Base-by-base conservation (phyloP, 1,140 invertebrate species). In the Diorhabda elongata region DNA sequence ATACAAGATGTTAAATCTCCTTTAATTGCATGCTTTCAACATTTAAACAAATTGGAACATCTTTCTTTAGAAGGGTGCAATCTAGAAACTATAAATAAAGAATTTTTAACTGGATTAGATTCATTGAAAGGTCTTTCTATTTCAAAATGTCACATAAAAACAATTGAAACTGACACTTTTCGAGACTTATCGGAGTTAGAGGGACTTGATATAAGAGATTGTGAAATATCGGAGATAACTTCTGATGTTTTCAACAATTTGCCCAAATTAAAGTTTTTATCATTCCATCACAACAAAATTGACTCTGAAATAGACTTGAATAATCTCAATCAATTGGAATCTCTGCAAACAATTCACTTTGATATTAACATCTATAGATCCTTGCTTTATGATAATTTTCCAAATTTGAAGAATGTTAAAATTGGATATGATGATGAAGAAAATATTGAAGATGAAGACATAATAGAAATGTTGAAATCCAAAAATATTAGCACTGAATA, bases 131-230 rank as follows among this genome's bases (percentile, higher is more conserved):
- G 56, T 52, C 7, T 64, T 4, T 56, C 63, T 7, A 52, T 64
- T 9, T 11, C n/a, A 11, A 26, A 64, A 26, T 64, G n/a, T 56
- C 5, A 56, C n/a, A 64, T 64, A 41, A 42, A 4, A 8, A 42
- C 9, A 9, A 56, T 64, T 11, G 11, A 4, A 26, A 5, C 42
- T 45, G 63, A 64, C 41, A 26, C 9, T 56, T 56, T 64, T 42
- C 7, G 45, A 56, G 26, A 64, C 41, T 42, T 57, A 41, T 2
- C 4, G 2, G 41, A 56, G 5, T 42, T 64, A 45, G 63, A 64
- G 56, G 63, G 63, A 11, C n/a, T 64, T 2, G 56, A 42, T 57
- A 64, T 64, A 9, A 64, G 63, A 64, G 63, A 64, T 41, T 56
- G 41, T 42, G 42, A 52, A 52, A 64, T 64, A 5, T 26, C 6